These are phyloP conservation scores for Meiosimyza platycephala DNA, from an alignment of 2,888 invertebrate genomes.

Conservation along the genomic window DNA sequence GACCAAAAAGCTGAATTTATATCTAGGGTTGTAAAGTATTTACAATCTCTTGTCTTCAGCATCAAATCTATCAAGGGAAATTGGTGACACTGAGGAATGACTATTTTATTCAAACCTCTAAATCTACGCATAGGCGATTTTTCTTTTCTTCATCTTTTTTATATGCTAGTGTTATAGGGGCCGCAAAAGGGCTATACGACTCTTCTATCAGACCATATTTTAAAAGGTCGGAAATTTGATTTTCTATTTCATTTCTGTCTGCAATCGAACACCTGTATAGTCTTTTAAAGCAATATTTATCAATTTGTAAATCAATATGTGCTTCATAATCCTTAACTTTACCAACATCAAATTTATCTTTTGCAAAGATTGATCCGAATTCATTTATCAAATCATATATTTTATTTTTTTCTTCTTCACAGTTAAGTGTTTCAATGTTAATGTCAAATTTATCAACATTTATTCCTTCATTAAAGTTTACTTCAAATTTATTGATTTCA, in stretches of 20 bases:
- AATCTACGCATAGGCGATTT: constrained; percentile 43
- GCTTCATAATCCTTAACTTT: constrained; percentile 11
- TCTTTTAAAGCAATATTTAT: constrained; percentile 15
- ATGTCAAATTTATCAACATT: too few relatives aligned
- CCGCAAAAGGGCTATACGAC: constrained; percentile 45
- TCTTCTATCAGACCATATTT: constrained; percentile 42
- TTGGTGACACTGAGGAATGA: constrained; percentile 44
- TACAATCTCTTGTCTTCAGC: constrained; percentile 40
- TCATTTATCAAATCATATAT: too few relatives aligned
- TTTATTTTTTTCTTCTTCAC: too few relatives aligned
- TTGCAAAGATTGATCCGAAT: not conserved
- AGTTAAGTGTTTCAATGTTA: too few relatives aligned
- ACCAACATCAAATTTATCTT: constrained; percentile 11
- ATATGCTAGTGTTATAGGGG: constrained; percentile 46
- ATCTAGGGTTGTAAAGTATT: constrained; percentile 41
- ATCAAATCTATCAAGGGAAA: constrained; percentile 44
- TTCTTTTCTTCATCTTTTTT: constrained; percentile 47
- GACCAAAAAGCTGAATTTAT: constrained; percentile 46
- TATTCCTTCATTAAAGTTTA: too few relatives aligned
- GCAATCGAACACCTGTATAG: not conserved
- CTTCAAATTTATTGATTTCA: too few relatives aligned
- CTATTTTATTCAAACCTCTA: constrained; percentile 45
- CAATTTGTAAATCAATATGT: constrained; percentile 2
- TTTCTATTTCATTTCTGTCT: constrained; percentile 37
- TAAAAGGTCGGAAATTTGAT: constrained; percentile 41